Percentiles rank a stretch among this genome's conserved stretches.
phyloP scores from a whole-genome alignment of 1,140 invertebrate species.

The Hirudo medicinalis region DNA sequence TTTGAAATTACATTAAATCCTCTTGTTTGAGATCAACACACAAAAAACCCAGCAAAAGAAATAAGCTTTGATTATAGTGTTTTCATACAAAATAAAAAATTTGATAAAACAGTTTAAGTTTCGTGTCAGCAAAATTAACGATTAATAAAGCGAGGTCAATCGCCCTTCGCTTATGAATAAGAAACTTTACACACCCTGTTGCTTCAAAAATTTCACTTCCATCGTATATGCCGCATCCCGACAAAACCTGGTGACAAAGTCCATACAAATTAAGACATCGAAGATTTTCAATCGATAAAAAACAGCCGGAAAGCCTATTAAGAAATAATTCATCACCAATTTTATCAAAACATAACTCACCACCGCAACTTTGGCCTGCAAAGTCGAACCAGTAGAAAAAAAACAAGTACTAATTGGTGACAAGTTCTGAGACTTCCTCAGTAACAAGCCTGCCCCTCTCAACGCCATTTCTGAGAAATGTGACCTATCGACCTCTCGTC shows the following conservation, averaged over 20 bases:
- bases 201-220: slow-evolving; percentile 52
- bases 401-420: not conserved
- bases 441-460: too few species aligned
- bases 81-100: not conserved
- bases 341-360: not conserved
- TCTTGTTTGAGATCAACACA: not conserved
- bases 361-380: slow-evolving; percentile 5
- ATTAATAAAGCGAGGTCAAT: not conserved
- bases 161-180: not conserved
- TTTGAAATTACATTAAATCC: not conserved
- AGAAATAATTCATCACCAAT: not conserved
- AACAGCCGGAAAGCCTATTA: not conserved
- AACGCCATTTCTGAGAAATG: too few species aligned
- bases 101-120: not conserved
- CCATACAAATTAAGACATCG: not conserved
- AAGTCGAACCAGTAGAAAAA: slow-evolving; percentile 1
- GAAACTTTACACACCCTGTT: slow-evolving; percentile 38
- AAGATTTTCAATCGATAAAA: slow-evolving; percentile 7
- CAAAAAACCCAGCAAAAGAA: not conserved
- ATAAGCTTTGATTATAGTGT: not conserved
- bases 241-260: slow-evolving; percentile 44
- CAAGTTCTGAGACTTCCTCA: too few species aligned
- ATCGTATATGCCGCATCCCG: slow-evolving; percentile 51
- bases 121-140: not conserved
- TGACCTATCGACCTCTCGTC: too few species aligned